Evolutionary conservation across 2,888 invertebrate species (phyloP), one percentile per base, ranked within the genome.

Genomic region (Pasiphila rectangulata): DNA sequence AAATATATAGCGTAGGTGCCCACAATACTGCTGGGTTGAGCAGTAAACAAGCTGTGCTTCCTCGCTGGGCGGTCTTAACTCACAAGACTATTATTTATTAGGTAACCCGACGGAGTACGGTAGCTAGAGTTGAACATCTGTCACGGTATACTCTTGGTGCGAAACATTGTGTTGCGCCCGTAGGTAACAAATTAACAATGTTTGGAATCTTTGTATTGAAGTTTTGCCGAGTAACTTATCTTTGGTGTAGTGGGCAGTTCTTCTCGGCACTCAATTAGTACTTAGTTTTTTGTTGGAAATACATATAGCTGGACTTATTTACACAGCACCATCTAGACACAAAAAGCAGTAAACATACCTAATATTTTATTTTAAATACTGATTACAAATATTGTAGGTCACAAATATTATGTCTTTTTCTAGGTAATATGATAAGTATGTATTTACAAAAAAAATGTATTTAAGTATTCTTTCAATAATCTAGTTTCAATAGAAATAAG

Each of bases 1-100:
- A 83, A 86, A 86, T 83, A 79, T 85, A 84, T 79, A 71, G 79
- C 78, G 81, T 83, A 82, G 85, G 83, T 84, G 84, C 72, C 78
- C 82, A 81, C 78, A 78, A 79, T 79, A 81, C 78, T 73, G 79
- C 65, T 63, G 67, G 78, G 79, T 76, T 73, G 63, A 69, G 72
- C 69, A 73, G 78, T 86, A 86, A 86, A 86, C 81, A 79, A 81
- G 71, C 67, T 61, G 72, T 68, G 79, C 75, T 83, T 79, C 79
- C 85, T 74, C 86, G 78, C 83, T 82, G 83, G 86, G 87, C 78
- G 87, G 86, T 86, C 84, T 75, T 86, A 84, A 85, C 84, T 87
- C 85, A 79, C 70, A 66, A 67, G 66, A 76, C 63, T 85, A 86
- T 86, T 84, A 87, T 88, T 88, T 88, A 88, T 87, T 80, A 75